Evolutionary conservation across 2,888 invertebrate genomes (phyloP).

Genomic region (Pogonocherus hispidulus): DNA sequence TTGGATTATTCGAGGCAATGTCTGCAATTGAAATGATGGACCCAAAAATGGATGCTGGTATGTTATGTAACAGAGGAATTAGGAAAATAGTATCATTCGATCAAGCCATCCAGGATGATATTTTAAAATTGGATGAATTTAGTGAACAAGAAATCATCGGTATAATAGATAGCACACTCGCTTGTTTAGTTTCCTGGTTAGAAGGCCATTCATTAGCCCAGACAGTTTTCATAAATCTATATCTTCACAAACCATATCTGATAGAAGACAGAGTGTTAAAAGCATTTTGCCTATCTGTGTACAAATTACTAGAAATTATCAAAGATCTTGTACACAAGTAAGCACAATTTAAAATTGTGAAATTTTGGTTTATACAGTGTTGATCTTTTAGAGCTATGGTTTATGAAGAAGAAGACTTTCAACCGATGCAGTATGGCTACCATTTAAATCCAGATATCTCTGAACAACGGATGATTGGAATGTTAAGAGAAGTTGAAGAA

Average conservation of each 20-base stretch:
- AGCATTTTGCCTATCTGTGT: slow-evolving; percentile 88
- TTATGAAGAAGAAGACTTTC: slow-evolving; percentile 97
- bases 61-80: slow-evolving; percentile 92
- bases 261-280: slow-evolving; percentile 87
- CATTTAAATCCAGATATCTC: slow-evolving; percentile 85
- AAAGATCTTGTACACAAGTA: slow-evolving; percentile 90
- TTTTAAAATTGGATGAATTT: slow-evolving; percentile 83
- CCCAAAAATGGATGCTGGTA: slow-evolving; percentile 99
- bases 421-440: slow-evolving; percentile 92
- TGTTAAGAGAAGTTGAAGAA: slow-evolving; percentile 93
- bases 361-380: slow-evolving; percentile 15
- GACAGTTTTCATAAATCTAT: slow-evolving; percentile 96
- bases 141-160: slow-evolving; percentile 88
- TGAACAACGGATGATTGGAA: slow-evolving; percentile 83
- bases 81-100: slow-evolving; percentile 89
- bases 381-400: slow-evolving; percentile 78
- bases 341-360: slow-evolving; percentile 58
- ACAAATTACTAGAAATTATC: slow-evolving; percentile 91
- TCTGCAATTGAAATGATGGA: slow-evolving; percentile 99
- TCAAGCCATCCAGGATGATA: slow-evolving; percentile 85
- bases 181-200: slow-evolving; percentile 96
- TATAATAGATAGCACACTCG: slow-evolving; percentile 93
- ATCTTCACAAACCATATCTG: slow-evolving; percentile 90
- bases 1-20: slow-evolving; percentile 98
- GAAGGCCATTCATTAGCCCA: slow-evolving; percentile 97